phyloP scores from a whole-genome alignment of 2,888 invertebrate genomes.

The Oxyteleia sp. region DNA sequence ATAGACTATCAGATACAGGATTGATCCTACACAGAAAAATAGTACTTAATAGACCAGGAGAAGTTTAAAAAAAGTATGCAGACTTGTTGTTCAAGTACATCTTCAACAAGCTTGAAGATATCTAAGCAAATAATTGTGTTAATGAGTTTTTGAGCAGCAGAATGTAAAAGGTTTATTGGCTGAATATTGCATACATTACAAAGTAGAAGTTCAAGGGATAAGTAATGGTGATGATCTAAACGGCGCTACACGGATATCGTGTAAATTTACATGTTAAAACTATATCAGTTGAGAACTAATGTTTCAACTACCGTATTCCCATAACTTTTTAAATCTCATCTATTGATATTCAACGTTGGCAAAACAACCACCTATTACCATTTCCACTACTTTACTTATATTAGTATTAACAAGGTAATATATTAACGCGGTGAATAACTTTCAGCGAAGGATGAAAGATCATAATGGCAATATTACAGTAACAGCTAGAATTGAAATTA shows the following conservation, averaged over 20 bases:
- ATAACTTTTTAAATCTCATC: slow-evolving; percentile 37
- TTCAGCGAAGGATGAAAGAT: slow-evolving; percentile 34
- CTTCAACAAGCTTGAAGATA: too few species aligned
- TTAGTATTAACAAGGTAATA: slow-evolving; percentile 63
- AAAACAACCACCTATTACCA: slow-evolving; percentile 44
- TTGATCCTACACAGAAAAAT: too few species aligned
- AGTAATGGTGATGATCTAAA: slow-evolving; percentile 16
- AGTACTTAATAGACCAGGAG: too few species aligned
- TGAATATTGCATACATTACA: not conserved
- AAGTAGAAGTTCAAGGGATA: slow-evolving; percentile 12
- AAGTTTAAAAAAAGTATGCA: too few species aligned
- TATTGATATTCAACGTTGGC: slow-evolving; percentile 42
- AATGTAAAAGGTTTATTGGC: slow-evolving; percentile 54
- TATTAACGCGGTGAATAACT: slow-evolving; percentile 51
- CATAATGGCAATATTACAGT: slow-evolving; percentile 47
- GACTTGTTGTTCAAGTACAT: too few species aligned
- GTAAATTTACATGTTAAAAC: slow-evolving; percentile 40
- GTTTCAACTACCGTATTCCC: slow-evolving; percentile 45
- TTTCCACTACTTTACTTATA: slow-evolving; percentile 57
- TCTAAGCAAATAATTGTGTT: slow-evolving; percentile 1
- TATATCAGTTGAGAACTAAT: slow-evolving; percentile 46
- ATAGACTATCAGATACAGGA: too few species aligned
- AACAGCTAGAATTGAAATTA: slow-evolving; percentile 57
- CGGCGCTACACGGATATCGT: slow-evolving; percentile 32
- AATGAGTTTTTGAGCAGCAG: slow-evolving; percentile 1